Evolutionary conservation across 1,140 invertebrate species (phyloP), one percentile per base, ranked within the genome.

Genomic region (Penaeus japonicus): DNA sequence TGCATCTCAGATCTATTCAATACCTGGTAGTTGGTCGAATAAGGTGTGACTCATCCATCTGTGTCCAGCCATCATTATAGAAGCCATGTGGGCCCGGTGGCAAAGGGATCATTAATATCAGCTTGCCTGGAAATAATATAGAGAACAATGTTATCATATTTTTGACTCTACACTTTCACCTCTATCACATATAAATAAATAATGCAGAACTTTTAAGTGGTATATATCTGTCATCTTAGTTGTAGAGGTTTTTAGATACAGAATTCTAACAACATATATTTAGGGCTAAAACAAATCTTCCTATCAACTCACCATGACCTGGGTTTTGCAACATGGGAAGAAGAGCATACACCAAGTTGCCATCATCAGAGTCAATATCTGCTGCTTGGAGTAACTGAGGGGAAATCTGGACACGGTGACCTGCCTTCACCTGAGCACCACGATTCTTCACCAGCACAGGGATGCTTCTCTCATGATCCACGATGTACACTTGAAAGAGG

Each of bases 51-150:
- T 89, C 90, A 73, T 90, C 90, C 90, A 90, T 90, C 65, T 88
- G 90, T 15, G 86, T 89, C 90, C 90, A 90, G 24, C 90, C 90
- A 86, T 90, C 90, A 84, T 89, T 89, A 20, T 84, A 89, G 62
- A 90, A 89, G 22, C 90, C 90, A 85, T 89, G 82, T 27, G 89
- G 89, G 32, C 82, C 88, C n/a, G 90, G 73, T n/a, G 90, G 90
- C 39, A 90, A 70, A 59, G 90, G 90, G 24, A 90, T 90, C 35
- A 90, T 84, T 62, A 90, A 70, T 0, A 83, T 73, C 47, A 90
- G 55, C 53, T 89, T 85, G 2, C 90, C 90, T 90, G 84, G 18
- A 27, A 84, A 80, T 30, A 82, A 17, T 20, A 22, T 17, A n/a
- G 53, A 53, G 0, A 85, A n/a, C 32, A 73, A 4, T 54, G 47